phyloP scores from a whole-genome alignment of 2,797 vertebrate species.

The Semaprochilodus insignis region DNA sequence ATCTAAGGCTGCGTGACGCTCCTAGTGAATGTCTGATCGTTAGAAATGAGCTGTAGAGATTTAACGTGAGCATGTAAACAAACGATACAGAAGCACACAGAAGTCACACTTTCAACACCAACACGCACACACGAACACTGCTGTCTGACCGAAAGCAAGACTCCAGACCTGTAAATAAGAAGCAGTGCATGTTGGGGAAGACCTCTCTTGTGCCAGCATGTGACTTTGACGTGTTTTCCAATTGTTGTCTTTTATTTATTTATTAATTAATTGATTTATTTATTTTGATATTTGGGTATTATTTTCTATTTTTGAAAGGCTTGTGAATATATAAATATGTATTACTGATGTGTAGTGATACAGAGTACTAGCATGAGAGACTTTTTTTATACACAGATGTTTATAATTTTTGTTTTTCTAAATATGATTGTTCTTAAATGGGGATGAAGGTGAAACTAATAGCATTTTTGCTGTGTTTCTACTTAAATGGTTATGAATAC shows the following conservation, averaged over 20 bases:
- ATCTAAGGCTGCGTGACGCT: constrained; percentile 40
- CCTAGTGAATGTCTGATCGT: constrained; percentile 31
- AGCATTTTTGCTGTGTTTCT: constrained; percentile 78
- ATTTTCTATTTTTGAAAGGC: constrained; percentile 85
- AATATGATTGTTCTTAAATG: constrained; percentile 79
- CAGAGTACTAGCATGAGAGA: constrained; percentile 83
- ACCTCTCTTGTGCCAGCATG: constrained; percentile 81
- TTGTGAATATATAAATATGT: constrained; percentile 88
- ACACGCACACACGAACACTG: constrained; percentile 39
- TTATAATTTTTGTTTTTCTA: constrained; percentile 80
- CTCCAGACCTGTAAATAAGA: constrained; percentile 72
- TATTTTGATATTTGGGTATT: constrained; percentile 78
- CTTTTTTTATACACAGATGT: constrained; percentile 86
- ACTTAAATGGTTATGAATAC: constrained; percentile 77
- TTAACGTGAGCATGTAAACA: constrained; percentile 45
- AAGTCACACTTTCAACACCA: neutral
- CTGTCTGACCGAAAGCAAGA: constrained; percentile 57
- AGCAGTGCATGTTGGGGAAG: constrained; percentile 81
- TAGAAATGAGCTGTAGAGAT: constrained; percentile 13
- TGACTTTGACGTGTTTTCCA: constrained; percentile 79
- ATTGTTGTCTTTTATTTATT: constrained; percentile 70
- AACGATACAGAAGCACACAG: constrained; percentile 16
- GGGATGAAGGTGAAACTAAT: constrained; percentile 71
- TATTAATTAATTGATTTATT: constrained; percentile 57
- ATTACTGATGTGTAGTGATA: constrained; percentile 85